Evolutionary conservation across 2,797 vertebrate genomes (phyloP).

Genomic region (Synanceia verrucosa): DNA sequence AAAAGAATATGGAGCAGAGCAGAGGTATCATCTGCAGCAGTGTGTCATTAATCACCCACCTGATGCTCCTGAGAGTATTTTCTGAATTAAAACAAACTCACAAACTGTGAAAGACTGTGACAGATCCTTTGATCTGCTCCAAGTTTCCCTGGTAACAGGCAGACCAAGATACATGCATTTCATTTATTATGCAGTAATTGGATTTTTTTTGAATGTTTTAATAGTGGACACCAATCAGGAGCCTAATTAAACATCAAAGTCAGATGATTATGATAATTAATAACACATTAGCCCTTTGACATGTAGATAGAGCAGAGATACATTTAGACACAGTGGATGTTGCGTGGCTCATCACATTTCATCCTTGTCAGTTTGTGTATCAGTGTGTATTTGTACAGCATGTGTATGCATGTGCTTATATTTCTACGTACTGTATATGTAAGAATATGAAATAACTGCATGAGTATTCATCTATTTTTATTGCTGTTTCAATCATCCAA

Average conservation of each 20-base stretch:
- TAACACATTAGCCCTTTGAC: background rate
- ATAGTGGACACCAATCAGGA: conserved; percentile 24
- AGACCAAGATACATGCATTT: conserved; percentile 4
- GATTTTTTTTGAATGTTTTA: conserved; percentile 26
- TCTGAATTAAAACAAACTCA: conserved; percentile 34
- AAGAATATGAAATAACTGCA: too few species aligned
- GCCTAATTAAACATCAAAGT: conserved; percentile 54
- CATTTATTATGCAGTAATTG: conserved; percentile 27
- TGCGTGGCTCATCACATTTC: background rate
- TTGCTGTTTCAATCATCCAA: too few species aligned
- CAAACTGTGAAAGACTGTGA: conserved; percentile 27
- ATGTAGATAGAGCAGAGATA: conserved; percentile 4
- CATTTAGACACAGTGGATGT: background rate
- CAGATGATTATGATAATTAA: conserved; percentile 28
- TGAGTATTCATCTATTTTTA: too few species aligned
- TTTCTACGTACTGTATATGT: too few species aligned
- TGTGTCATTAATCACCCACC: conserved; percentile 43
- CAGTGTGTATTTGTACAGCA: background rate
- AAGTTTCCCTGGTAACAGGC: conserved; percentile 42
- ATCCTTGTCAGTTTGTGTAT: background rate
- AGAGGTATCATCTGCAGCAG: conserved; percentile 15
- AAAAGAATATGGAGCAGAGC: background rate
- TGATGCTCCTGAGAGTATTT: conserved; percentile 31
- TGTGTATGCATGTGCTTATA: background rate
- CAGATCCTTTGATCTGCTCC: conserved; percentile 30